Conservation (phyloP, 53 echinoderm and acorn worm genomes). For the Echinometra lucunter region DNA sequence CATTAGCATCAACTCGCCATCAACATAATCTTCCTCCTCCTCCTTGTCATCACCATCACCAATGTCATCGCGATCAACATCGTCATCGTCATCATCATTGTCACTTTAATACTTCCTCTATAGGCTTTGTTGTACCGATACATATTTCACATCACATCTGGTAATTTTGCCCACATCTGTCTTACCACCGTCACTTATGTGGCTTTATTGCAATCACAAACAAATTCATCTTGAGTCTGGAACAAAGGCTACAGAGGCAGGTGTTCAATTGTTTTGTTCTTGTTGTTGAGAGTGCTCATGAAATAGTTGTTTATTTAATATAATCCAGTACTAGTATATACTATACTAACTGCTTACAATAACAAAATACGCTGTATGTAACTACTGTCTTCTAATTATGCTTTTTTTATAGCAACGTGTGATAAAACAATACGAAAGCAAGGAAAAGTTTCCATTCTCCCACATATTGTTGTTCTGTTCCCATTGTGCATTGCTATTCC, state of each 20-base stretch:
- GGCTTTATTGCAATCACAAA: slow-evolving; percentile 31
- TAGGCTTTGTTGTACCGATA: not conserved
- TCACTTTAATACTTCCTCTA: not conserved
- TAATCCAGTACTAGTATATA: not conserved
- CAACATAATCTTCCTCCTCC: too few relatives aligned
- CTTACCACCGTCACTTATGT: not conserved
- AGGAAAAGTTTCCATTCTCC: not conserved
- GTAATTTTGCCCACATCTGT: slow-evolving; percentile 1
- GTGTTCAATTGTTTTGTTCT: not conserved
- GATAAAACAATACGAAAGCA: not conserved
- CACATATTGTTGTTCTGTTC: not conserved
- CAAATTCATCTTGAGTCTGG: not conserved
- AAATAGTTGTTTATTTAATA: not conserved
- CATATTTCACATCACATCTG: not conserved
- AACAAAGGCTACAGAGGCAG: slow-evolving; percentile 21
- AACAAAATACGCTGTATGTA: not conserved
- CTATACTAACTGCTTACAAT: not conserved
- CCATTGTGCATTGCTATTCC: not conserved
- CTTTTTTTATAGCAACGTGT: not conserved
- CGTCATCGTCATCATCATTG: not conserved
- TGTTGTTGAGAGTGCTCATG: not conserved
- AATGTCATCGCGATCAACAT: not conserved
- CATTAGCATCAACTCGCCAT: not conserved
- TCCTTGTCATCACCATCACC: not conserved
- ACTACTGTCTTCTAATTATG: not conserved